These are phyloP conservation scores for Salvator merianae DNA, from an alignment of 2,113 vertebrate species.

Conservation along the genomic window DNA sequence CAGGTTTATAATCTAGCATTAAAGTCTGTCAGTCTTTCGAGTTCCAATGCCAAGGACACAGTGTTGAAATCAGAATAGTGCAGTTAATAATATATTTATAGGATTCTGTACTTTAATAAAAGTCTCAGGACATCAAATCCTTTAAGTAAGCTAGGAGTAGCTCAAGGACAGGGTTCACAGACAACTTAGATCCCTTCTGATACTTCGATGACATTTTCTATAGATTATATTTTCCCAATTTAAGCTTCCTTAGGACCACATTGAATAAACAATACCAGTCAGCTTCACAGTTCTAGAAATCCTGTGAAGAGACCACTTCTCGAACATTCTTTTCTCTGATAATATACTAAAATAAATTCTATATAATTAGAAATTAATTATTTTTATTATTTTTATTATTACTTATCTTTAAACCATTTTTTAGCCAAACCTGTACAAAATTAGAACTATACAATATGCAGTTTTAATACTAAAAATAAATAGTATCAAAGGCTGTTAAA, in stretches of 20 bases:
- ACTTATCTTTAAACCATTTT: too few relatives aligned
- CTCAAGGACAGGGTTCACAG: constrained; percentile 39
- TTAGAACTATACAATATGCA: too few relatives aligned
- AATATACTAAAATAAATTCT: neutral
- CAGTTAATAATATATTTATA: constrained; percentile 55
- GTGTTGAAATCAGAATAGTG: constrained; percentile 45
- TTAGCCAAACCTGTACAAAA: too few relatives aligned
- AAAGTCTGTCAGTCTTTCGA: constrained; percentile 31
- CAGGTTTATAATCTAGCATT: neutral
- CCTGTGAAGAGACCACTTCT: neutral
- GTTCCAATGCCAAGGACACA: constrained; percentile 31
- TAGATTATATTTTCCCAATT: constrained; percentile 42
- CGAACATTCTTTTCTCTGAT: neutral
- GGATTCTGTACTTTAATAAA: constrained; percentile 52
- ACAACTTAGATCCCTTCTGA: constrained; percentile 47
- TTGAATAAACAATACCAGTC: neutral
- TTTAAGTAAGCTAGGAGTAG: constrained; percentile 52
- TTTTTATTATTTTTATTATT: too few relatives aligned
- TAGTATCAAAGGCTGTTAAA: too few relatives aligned
- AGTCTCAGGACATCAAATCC: constrained; percentile 52
- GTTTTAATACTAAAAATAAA: too few relatives aligned
- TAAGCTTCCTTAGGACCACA: constrained; percentile 30
- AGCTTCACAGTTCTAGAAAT: constrained; percentile 18
- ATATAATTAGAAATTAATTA: neutral
- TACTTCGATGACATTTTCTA: constrained; percentile 31